Percentiles rank a stretch among this genome's conserved stretches.
phyloP scores from a whole-genome alignment of 2,888 invertebrate genomes.

The Drosophila anomelani region DNA sequence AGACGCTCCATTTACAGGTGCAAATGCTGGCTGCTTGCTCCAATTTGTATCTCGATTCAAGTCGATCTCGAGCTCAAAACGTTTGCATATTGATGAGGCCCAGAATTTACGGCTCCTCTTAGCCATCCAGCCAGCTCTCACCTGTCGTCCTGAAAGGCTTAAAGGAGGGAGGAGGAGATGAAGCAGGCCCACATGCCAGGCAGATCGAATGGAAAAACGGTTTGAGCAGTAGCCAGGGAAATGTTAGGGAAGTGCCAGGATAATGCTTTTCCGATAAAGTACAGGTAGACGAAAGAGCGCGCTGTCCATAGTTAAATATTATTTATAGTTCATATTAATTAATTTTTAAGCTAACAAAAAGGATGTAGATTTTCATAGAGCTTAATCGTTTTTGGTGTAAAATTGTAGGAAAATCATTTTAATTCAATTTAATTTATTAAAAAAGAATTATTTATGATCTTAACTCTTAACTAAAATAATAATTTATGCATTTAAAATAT shows the following conservation, averaged over 20 bases:
- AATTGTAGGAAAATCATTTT: no score
- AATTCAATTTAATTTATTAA: no score
- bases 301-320: background rate
- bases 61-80: background rate
- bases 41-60: conserved; percentile 35
- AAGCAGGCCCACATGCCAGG: conserved; percentile 8
- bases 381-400: background rate
- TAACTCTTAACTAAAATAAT: no score
- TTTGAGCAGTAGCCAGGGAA: conserved; percentile 11
- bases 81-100: conserved; percentile 43
- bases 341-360: background rate
- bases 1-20: conserved; percentile 55
- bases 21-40: conserved; percentile 48
- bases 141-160: conserved; percentile 25
- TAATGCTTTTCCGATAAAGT: background rate
- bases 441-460: no score
- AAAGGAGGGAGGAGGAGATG: background rate
- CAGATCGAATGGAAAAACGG: conserved; percentile 13
- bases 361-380: background rate
- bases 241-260: background rate
- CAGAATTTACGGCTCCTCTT: conserved; percentile 26
- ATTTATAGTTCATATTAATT: background rate
- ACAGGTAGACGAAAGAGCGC: background rate
- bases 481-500: no score
- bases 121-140: background rate